Percentiles rank a stretch among this genome's conserved stretches.
Evolutionary conservation across 2,797 vertebrate species (phyloP).

Genomic region (Acestrorhynchus altus): DNA sequence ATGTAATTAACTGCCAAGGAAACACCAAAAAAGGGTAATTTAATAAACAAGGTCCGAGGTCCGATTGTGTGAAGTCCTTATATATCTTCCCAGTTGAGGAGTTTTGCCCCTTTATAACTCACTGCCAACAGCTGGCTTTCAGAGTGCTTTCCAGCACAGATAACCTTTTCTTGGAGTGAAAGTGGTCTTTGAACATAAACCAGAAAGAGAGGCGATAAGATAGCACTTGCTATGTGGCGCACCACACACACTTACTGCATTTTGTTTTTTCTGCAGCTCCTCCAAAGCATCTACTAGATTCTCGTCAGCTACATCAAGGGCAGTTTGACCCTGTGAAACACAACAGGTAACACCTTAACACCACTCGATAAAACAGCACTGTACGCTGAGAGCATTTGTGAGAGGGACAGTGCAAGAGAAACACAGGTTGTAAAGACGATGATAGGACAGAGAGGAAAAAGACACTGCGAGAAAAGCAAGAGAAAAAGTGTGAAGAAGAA

Average conservation of each 20-base stretch:
- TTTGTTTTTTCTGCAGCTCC: conserved; percentile 87
- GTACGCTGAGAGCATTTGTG: too few relatives aligned
- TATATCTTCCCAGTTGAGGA: conserved; percentile 34
- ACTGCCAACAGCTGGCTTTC: conserved; percentile 23
- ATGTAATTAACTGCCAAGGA: conserved; percentile 25
- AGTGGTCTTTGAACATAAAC: conserved; percentile 52
- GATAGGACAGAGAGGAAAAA: neutral
- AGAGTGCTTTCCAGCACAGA: conserved; percentile 24
- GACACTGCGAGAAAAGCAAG: neutral
- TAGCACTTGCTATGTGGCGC: conserved; percentile 67
- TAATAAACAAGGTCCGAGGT: conserved; percentile 15
- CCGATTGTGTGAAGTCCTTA: conserved; percentile 29
- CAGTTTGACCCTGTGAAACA: conserved; percentile 81
- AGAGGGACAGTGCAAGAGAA: too few relatives aligned
- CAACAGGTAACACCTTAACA: conserved; percentile 28
- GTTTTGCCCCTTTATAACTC: conserved; percentile 14
- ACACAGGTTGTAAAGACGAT: too few relatives aligned
- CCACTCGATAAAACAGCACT: neutral
- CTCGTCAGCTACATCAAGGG: conserved; percentile 85
- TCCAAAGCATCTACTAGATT: conserved; percentile 80
- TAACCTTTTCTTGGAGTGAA: conserved; percentile 48
- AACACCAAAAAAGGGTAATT: conserved; percentile 16
- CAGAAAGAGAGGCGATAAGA: conserved; percentile 54
- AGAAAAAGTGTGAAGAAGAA: neutral
- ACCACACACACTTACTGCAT: conserved; percentile 72